phyloP scores from a whole-genome alignment of 2,888 invertebrate genomes.

The Acrocyrtus sp. region DNA sequence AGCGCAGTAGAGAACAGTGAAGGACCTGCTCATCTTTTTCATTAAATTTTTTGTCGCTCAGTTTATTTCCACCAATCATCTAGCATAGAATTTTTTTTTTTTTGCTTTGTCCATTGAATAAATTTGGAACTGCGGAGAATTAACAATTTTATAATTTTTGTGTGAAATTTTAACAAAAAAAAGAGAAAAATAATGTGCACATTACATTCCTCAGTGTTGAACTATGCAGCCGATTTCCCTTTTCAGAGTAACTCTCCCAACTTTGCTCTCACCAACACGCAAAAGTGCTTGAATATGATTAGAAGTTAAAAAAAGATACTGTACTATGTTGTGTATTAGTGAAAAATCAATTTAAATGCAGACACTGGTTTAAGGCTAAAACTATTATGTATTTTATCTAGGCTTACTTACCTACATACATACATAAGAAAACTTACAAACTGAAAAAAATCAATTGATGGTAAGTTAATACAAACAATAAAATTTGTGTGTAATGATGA shows the following conservation, averaged over 20 bases:
- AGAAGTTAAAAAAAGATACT: background rate
- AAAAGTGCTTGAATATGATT: background rate
- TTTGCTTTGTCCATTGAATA: conserved; percentile 4
- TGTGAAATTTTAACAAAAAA: conserved; percentile 3
- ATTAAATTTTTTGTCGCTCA: conserved; percentile 22
- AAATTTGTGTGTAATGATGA: conserved; percentile 19
- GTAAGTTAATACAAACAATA: conserved; percentile 16
- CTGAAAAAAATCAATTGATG: conserved; percentile 18
- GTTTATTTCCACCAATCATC: conserved; percentile 32
- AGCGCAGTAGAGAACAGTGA: no score
- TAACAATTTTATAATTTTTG: background rate
- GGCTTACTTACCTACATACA: conserved; percentile 28
- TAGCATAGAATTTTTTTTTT: conserved; percentile 12
- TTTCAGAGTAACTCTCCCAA: background rate
- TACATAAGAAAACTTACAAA: conserved; percentile 31
- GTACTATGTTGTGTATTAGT: conserved; percentile 4
- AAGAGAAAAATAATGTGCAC: background rate
- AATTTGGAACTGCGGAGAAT: no score
- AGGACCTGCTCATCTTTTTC: background rate
- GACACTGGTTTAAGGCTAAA: conserved; percentile 44
- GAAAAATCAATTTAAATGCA: conserved; percentile 39
- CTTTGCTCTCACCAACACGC: background rate
- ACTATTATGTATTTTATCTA: conserved; percentile 22
- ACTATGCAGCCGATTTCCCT: background rate
- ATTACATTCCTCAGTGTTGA: background rate